phyloP scores from a whole-genome alignment of 2,797 vertebrate genomes.

The Sphaeramia orbicularis region DNA sequence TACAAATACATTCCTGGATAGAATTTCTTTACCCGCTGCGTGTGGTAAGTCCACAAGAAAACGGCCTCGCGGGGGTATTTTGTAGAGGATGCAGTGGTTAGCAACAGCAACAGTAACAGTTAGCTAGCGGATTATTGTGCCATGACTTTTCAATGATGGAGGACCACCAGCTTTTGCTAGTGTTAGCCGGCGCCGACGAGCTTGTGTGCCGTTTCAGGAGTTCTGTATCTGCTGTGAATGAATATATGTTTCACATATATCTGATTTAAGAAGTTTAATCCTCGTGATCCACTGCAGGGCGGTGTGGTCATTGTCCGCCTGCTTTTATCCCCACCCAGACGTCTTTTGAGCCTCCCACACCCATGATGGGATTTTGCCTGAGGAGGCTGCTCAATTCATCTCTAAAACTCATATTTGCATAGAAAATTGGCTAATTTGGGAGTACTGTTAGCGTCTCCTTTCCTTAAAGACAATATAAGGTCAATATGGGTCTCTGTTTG shows the following conservation, averaged over 20 bases:
- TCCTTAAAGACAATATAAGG: fast-evolving
- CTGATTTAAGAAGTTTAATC: neutral
- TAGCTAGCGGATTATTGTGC: constrained; percentile 84
- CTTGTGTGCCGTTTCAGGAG: neutral
- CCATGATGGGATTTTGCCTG: constrained; percentile 63
- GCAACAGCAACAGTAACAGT: constrained; percentile 52
- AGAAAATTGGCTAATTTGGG: neutral
- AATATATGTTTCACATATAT: neutral
- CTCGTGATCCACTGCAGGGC: neutral
- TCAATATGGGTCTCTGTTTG: neutral
- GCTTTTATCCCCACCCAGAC: constrained; percentile 69
- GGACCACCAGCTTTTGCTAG: constrained; percentile 64
- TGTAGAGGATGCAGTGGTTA: constrained; percentile 54
- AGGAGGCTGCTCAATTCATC: constrained; percentile 45
- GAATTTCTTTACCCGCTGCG: constrained; percentile 44
- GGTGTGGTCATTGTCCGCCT: constrained; percentile 63
- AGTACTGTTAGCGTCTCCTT: fast-evolving
- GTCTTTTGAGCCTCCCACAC: constrained; percentile 73
- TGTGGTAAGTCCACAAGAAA: constrained; percentile 71
- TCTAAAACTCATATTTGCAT: constrained; percentile 19
- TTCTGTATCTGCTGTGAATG: neutral
- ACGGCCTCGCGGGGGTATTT: neutral
- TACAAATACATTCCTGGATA: constrained; percentile 23
- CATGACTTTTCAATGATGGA: constrained; percentile 82
- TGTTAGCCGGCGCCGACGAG: constrained; percentile 58